A percentile compares a stretch with the other conserved stretches of the same genome.
Conservation (phyloP, 2,888 invertebrate genomes). For the Euzophera pinguis region DNA sequence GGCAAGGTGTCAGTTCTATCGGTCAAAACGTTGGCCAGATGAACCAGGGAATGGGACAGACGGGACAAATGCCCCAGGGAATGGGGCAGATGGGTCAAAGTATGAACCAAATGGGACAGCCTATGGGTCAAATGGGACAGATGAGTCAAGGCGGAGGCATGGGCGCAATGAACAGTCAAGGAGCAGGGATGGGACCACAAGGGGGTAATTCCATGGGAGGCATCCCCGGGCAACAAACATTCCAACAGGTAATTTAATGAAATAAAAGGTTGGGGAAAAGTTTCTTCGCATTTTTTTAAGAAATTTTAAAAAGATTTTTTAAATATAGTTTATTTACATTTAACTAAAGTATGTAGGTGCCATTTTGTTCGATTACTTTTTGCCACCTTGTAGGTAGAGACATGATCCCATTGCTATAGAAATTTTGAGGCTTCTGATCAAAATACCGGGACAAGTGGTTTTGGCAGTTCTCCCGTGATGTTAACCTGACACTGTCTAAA, state of each 20-base stretch:
- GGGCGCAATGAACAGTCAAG: slow-evolving; percentile 73
- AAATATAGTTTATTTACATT: too few relatives aligned
- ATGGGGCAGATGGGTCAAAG: slow-evolving; percentile 70
- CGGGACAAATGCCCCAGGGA: slow-evolving; percentile 63
- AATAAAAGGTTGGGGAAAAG: too few relatives aligned
- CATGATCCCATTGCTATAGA: too few relatives aligned
- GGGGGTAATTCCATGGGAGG: slow-evolving; percentile 71
- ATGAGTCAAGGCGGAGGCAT: slow-evolving; percentile 71
- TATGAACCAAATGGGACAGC: slow-evolving; percentile 71
- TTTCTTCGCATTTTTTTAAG: too few relatives aligned
- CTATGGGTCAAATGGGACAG: slow-evolving; percentile 78
- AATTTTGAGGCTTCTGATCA: too few relatives aligned
- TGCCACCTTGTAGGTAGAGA: too few relatives aligned
- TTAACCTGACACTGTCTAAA: too few relatives aligned
- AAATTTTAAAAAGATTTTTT: too few relatives aligned
- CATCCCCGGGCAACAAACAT: slow-evolving; percentile 76
- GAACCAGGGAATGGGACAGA: slow-evolving; percentile 70
- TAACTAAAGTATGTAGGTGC: too few relatives aligned
- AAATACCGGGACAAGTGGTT: too few relatives aligned
- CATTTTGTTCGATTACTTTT: too few relatives aligned
- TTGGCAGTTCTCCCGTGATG: too few relatives aligned
- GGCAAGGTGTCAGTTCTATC: slow-evolving; percentile 64
- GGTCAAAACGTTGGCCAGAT: slow-evolving; percentile 71
- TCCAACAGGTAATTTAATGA: slow-evolving; percentile 61
- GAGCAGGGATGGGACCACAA: slow-evolving; percentile 71